Conservation (phyloP, 2,113 vertebrate species). For the Caretta caretta region DNA sequence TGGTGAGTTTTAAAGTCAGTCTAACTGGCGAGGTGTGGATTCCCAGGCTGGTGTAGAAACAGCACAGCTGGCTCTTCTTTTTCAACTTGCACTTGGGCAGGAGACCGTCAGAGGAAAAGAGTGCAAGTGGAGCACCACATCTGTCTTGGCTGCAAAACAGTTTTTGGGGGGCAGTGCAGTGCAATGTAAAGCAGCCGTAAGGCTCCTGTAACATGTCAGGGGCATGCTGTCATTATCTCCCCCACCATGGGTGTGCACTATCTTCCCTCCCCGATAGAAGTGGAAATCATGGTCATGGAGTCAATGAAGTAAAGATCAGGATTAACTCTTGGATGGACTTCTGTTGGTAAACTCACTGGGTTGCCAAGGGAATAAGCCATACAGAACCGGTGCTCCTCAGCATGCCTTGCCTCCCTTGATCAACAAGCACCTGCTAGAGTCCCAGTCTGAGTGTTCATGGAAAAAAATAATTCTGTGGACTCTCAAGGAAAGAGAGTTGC, state of each 20-base stretch:
- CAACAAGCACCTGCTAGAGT: neutral
- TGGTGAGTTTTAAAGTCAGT: neutral
- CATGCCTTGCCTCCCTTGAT: neutral
- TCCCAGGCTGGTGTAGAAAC: neutral
- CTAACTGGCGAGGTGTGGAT: neutral
- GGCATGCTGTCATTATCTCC: neutral
- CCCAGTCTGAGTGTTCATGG: neutral
- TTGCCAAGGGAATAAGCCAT: neutral
- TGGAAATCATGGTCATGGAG: too few species aligned
- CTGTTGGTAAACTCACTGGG: neutral
- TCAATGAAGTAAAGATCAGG: neutral
- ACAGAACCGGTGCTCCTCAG: neutral
- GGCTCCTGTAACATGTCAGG: neutral
- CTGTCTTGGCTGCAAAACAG: neutral
- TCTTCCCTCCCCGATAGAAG: neutral
- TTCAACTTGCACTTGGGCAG: neutral
- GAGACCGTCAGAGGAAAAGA: neutral
- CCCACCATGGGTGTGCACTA: neutral
- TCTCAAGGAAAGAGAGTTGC: neutral
- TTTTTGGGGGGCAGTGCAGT: neutral
- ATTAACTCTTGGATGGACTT: neutral
- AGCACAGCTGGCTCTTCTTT: neutral
- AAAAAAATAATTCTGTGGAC: neutral
- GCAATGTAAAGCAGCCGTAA: neutral
- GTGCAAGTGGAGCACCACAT: neutral